Evolutionary conservation across 2,888 invertebrate species (phyloP).

Genomic region (Athalia cordata): DNA sequence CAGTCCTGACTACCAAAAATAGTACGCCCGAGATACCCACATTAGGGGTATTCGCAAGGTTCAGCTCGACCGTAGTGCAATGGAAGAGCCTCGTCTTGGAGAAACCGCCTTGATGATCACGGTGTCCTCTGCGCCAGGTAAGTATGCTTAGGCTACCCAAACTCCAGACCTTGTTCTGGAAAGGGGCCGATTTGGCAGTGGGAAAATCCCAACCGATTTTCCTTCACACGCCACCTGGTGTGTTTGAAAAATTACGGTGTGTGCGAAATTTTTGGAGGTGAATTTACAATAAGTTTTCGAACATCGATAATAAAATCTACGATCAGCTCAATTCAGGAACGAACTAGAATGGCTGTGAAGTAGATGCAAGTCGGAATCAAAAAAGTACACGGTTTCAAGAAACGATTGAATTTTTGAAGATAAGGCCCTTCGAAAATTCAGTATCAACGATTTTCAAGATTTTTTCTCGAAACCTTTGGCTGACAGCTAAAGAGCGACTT

Average conservation of each 20-base stretch:
- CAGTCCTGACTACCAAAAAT: slow-evolving; percentile 45
- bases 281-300: too few species aligned
- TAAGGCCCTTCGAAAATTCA: too few species aligned
- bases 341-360: too few species aligned
- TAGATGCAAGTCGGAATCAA: too few species aligned
- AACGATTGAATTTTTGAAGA: too few species aligned
- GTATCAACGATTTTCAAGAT: too few species aligned
- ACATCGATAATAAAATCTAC: too few species aligned
- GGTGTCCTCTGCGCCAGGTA: slow-evolving; percentile 45
- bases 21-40: slow-evolving; percentile 44
- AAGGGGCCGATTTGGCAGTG: slow-evolving; percentile 11
- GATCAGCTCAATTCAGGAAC: too few species aligned
- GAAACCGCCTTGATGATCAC: slow-evolving; percentile 44
- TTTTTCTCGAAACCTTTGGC: too few species aligned
- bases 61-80: slow-evolving; percentile 42
- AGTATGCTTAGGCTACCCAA: neutral
- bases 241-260: neutral
- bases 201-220: neutral
- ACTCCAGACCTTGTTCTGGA: neutral
- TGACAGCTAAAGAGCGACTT: too few species aligned
- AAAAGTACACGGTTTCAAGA: too few species aligned
- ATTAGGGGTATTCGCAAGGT: slow-evolving; percentile 44
- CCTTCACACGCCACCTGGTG: neutral
- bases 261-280: too few species aligned
- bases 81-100: slow-evolving; percentile 45